Percentiles rank a stretch among this genome's conserved stretches.
Evolutionary conservation across 2,888 invertebrate species (phyloP).

Genomic region (Ormyrus pomaceus): DNA sequence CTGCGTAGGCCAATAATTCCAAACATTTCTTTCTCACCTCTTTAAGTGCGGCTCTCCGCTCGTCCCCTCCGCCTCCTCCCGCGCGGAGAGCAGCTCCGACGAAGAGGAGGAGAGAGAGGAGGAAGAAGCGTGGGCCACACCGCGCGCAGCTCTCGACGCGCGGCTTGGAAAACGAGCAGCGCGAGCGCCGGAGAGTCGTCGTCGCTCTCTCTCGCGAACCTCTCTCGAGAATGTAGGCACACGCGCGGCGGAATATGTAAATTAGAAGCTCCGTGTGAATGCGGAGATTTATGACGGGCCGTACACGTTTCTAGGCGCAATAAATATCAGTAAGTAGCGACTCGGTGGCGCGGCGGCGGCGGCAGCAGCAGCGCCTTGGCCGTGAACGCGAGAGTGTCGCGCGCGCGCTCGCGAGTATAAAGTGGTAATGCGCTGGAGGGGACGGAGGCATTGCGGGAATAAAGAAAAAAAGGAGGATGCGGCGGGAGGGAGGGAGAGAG

Average conservation of each 20-base stretch:
- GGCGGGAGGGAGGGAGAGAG: conserved; percentile 1
- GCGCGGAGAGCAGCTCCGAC: neutral
- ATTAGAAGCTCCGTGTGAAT: conserved; percentile 76
- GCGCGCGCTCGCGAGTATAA: conserved; percentile 7
- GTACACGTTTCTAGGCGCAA: conserved; percentile 75
- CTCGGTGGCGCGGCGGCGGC: conserved; percentile 63
- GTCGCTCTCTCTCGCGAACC: neutral
- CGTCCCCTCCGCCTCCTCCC: neutral
- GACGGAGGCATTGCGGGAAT: neutral
- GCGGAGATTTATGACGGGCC: conserved; percentile 75
- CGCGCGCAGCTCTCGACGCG: conserved; percentile 5
- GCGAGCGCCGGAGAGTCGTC: too few species aligned
- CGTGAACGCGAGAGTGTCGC: conserved; percentile 22
- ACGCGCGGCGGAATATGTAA: conserved; percentile 70
- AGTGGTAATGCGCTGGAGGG: conserved; percentile 24
- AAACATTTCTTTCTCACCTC: conserved; percentile 43
- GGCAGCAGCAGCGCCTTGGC: conserved; percentile 23
- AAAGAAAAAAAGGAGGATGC: conserved; percentile 35
- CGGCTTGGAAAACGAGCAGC: too few species aligned
- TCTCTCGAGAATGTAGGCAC: conserved; percentile 22
- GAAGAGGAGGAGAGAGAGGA: neutral
- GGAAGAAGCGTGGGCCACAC: conserved; percentile 38
- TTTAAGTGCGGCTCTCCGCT: neutral
- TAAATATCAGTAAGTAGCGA: conserved; percentile 76
- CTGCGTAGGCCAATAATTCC: conserved; percentile 22